phyloP scores from a whole-genome alignment of 2,888 invertebrate genomes.

The Drosophila peninsularis region DNA sequence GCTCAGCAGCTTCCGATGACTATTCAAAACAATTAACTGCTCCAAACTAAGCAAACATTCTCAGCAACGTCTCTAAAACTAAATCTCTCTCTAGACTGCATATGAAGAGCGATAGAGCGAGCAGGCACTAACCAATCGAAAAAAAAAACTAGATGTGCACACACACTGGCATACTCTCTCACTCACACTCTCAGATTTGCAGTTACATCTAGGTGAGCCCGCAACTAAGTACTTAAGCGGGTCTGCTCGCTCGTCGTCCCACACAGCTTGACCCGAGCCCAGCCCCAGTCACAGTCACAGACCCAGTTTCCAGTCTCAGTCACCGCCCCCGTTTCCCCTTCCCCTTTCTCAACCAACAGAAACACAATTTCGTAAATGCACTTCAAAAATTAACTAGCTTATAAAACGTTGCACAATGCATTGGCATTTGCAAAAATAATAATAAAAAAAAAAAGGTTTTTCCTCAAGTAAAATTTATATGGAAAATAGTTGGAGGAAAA shows the following conservation, averaged over 20 bases:
- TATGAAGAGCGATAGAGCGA: not conserved
- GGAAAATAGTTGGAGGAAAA: not conserved
- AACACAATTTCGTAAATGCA: constrained; percentile 34
- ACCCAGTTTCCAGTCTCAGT: constrained; percentile 1
- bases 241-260: constrained; percentile 23
- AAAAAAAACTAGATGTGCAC: constrained; percentile 59
- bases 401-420: constrained; percentile 17
- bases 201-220: constrained; percentile 37
- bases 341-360: not conserved
- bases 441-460: not conserved
- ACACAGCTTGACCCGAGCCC: constrained; percentile 31
- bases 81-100: constrained; percentile 35
- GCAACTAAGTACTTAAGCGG: constrained; percentile 36
- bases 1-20: constrained; percentile 36
- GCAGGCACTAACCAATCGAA: constrained; percentile 49
- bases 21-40: constrained; percentile 57
- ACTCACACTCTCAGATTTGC: constrained; percentile 9
- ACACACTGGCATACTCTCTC: not conserved
- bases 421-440: constrained; percentile 14
- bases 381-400: constrained; percentile 28
- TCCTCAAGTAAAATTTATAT: not conserved
- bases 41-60: constrained; percentile 41
- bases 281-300: constrained; percentile 21
- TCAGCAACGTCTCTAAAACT: constrained; percentile 38
- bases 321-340: not conserved